Percentiles rank a stretch among this genome's conserved stretches.
Conservation (phyloP, 37 sponge, comb jelly and placozoan species). For the Halisarca cf. caerulea region DNA sequence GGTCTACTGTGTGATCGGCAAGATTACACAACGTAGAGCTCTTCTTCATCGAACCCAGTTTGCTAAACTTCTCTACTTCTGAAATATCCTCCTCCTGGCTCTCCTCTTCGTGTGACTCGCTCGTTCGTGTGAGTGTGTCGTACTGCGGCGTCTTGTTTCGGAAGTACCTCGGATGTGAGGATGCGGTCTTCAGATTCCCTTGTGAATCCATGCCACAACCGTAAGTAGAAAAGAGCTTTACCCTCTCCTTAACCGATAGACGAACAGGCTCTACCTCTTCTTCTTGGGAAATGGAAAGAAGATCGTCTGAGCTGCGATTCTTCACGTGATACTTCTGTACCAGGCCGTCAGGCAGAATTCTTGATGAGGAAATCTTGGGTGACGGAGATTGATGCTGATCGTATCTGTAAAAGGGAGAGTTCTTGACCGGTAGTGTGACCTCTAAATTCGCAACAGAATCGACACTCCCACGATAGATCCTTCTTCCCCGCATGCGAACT, state of each 20-base stretch:
- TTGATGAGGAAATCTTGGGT: not conserved
- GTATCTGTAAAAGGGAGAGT: conserved; percentile 6
- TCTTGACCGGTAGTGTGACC: conserved; percentile 23
- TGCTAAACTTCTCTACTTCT: not conserved
- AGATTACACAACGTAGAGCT: not conserved
- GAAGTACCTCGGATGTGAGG: not conserved
- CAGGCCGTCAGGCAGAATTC: too few species aligned
- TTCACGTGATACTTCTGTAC: not conserved
- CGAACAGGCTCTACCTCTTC: not conserved
- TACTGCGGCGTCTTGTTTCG: conserved; percentile 3
- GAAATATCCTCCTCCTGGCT: not conserved
- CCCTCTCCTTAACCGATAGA: conserved; percentile 12
- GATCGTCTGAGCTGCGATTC: conserved; percentile 20
- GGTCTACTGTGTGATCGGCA: not conserved
- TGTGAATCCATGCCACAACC: conserved; percentile 7
- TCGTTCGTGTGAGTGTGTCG: not conserved
- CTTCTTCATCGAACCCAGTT: not conserved
- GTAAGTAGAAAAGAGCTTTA: not conserved
- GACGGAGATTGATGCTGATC: conserved; percentile 5
- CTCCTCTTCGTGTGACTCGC: not conserved
- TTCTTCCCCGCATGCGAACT: not conserved
- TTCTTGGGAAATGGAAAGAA: not conserved
- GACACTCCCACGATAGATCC: not conserved
- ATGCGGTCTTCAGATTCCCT: conserved; percentile 3
- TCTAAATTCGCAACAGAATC: conserved; percentile 1